Evolutionary conservation across 1,140 invertebrate genomes (phyloP), one percentile per base, ranked within the genome.

Genomic region (Drosophila cardini): DNA sequence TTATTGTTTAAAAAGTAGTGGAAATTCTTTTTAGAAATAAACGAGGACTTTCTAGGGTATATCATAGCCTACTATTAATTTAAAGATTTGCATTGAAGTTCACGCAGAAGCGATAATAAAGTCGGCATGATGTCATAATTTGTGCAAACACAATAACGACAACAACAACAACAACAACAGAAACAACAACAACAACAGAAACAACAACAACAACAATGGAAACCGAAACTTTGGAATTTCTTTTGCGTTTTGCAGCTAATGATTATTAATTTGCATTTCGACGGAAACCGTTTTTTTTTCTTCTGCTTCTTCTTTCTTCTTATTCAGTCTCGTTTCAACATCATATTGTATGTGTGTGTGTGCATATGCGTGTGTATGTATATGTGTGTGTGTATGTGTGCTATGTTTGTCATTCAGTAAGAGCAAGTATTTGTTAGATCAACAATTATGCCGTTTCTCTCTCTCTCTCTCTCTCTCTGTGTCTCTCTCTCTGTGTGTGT

Each of bases 31-130:
- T n/a, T n/a, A n/a, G n/a, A n/a, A n/a, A n/a, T n/a, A n/a, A n/a
- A n/a, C n/a, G n/a, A n/a, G n/a, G n/a, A n/a, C 4, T n/a, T 21
- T 52, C n/a, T 52, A 32, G 50, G 50, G 18, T 9, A 36, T 38
- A 61, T 38, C 13, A 45, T 52, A 40, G 50, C 11, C 45, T 42
- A 11, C n/a, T 60, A 15, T 42, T 32, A 18, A 2, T 13, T 2
- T 45, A 8, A 32, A 13, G 7, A 15, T 69, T 38, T 63, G 34
- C 57, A 78, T 80, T 68, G 58, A 78, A 80, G 73, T 85, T 84
- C 65, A 85, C 77, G 81, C 77, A 67, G 61, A 71, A 62, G 82
- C 82, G 81, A 85, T 85, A 85, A 85, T 85, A 86, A 85, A 81
- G 73, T 65, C 64, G 65, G 58, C 82, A 81, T 85, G 81, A 85